Base-by-base conservation (phyloP, 2,888 invertebrate genomes). In the Cosmopolites sordidus region DNA sequence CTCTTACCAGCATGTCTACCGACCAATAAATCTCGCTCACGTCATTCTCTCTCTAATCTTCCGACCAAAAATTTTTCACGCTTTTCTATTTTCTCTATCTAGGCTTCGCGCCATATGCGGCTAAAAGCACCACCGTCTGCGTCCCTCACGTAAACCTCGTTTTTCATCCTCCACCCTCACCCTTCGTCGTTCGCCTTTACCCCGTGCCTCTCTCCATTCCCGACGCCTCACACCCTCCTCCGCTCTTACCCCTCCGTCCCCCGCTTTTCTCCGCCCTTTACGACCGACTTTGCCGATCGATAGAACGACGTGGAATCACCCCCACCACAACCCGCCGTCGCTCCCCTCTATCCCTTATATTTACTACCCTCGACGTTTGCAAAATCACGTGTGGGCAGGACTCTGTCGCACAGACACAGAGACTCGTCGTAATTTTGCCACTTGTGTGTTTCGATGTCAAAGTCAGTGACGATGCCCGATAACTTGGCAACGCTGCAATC, bases 61-160 rank as follows among this genome's bases (percentile, higher is more conserved):
- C 6, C 27, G 6, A 27, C 5, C 27, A 9, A 33, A 9, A 33
- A 33, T 33, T 33, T 22, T 33, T 12, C 33, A 33, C n/a, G n/a
- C 8, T 33, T 33, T 33, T n/a, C 33, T 11, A 33, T 33, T 33
- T 33, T 33, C 33, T 33, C 5, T 9, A 12, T 33, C 33, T 9
- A 33, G n/a, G 33, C n/a, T n/a, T 4, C n/a, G 33, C 33, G n/a
- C 33, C 33, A 33, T 12, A 12, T 33, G 33, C 33, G n/a, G 8
- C 12, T 33, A 33, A 33, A 33, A 12, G 11, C 33, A 12, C 33
- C 40, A 16, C 17, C 40, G 40, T 14, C 40, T 40, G 15, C 16
- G 6, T 40, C 16, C 11, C 40, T 40, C 40, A 40, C 40, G 40
- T 40, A 40, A 8, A 40, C 40, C 40, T 16, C 15, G 15, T 40